These are phyloP conservation scores for Leptodactylus fallax DNA, from an alignment of 2,797 vertebrate genomes.

Conservation along the genomic window DNA sequence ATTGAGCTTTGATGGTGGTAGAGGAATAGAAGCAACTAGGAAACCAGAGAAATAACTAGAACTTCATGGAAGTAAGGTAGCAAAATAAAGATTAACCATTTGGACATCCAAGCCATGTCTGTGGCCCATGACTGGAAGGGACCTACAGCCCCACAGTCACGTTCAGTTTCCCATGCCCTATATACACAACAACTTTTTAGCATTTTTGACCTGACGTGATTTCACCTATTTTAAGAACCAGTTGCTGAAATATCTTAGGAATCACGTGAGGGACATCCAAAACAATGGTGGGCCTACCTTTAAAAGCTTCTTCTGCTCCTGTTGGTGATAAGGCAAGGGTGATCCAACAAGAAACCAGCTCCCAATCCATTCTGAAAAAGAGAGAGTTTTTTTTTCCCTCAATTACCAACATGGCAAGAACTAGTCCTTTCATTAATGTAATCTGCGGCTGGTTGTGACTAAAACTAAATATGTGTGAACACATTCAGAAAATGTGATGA, in stretches of 20 bases:
- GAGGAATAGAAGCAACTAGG: too few relatives aligned
- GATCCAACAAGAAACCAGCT: background rate
- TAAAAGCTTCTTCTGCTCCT: background rate
- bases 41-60: background rate
- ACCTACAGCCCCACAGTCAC: background rate
- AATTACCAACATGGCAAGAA: background rate
- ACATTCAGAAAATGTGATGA: background rate
- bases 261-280: background rate
- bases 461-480: background rate
- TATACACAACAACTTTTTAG: background rate
- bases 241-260: background rate
- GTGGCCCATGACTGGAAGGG: background rate
- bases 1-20: too few relatives aligned
- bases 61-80: background rate
- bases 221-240: background rate
- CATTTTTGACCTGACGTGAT: background rate
- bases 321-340: background rate
- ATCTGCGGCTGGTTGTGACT: background rate
- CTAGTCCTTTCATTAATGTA: background rate
- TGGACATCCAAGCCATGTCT: background rate
- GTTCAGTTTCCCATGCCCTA: background rate
- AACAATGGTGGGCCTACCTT: background rate
- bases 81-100: background rate
- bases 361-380: background rate
- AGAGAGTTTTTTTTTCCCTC: background rate